phyloP scores from a whole-genome alignment of 2,888 invertebrate genomes.

The Malthinus seriepunctatus region DNA sequence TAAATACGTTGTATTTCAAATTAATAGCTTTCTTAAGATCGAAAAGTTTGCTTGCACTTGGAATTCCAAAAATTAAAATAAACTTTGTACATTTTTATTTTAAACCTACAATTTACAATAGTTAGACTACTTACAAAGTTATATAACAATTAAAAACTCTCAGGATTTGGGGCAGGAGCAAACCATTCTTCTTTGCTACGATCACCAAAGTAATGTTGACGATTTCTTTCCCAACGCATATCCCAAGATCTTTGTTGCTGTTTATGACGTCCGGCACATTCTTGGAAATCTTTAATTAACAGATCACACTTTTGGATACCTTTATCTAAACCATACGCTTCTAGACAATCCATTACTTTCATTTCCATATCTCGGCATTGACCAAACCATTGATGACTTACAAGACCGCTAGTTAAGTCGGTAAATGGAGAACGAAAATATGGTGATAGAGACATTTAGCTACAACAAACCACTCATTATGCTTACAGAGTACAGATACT shows the following conservation, averaged over 20 bases:
- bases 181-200: constrained; percentile 60
- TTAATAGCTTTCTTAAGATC: no score
- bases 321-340: constrained; percentile 76
- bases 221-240: constrained; percentile 65
- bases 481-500: constrained; percentile 12
- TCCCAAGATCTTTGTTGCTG: constrained; percentile 64
- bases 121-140: not conserved
- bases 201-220: constrained; percentile 64
- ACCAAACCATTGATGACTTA: constrained; percentile 68
- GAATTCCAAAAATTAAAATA: not conserved
- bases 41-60: no score
- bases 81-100: not conserved
- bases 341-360: constrained; percentile 74
- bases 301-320: constrained; percentile 65
- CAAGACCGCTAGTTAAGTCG: constrained; percentile 67
- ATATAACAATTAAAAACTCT: constrained; percentile 58
- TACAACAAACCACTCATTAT: constrained; percentile 4
- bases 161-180: constrained; percentile 59
- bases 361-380: constrained; percentile 71
- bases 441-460: constrained; percentile 66
- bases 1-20: no score
- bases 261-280: constrained; percentile 66
- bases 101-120: not conserved
- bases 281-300: constrained; percentile 69
- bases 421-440: constrained; percentile 70